Conservation (phyloP, 2,113 vertebrate species). For the Benitochromis conjunctus region DNA sequence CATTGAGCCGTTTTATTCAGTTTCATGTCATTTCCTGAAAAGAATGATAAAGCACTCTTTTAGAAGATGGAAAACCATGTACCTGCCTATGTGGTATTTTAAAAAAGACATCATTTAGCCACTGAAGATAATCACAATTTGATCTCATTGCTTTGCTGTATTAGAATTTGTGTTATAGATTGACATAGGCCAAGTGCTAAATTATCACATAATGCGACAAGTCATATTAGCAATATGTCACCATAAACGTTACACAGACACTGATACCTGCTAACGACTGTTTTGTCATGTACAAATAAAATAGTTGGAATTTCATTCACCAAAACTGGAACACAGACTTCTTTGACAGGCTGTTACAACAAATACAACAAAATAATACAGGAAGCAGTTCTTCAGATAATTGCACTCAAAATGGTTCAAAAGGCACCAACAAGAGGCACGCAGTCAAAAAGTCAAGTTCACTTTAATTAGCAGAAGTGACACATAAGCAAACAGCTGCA, state of each 20-base stretch:
- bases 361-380: background rate
- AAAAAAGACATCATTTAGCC: background rate
- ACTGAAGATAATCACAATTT: background rate
- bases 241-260: background rate
- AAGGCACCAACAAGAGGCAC: background rate
- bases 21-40: background rate
- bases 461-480: background rate
- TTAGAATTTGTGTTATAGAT: background rate
- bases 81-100: background rate
- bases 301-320: background rate
- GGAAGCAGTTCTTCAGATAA: background rate
- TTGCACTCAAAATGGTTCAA: background rate
- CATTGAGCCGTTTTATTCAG: background rate
- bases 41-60: background rate
- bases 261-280: background rate
- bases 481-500: background rate
- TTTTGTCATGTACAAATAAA: background rate
- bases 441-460: background rate
- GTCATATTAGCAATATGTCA: background rate
- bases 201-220: background rate
- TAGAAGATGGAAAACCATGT: background rate
- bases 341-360: background rate
- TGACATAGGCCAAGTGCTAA: background rate
- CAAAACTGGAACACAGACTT: background rate
- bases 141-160: background rate